Conservation (phyloP, 2,113 vertebrate genomes). For the Dicentrarchus labrax region DNA sequence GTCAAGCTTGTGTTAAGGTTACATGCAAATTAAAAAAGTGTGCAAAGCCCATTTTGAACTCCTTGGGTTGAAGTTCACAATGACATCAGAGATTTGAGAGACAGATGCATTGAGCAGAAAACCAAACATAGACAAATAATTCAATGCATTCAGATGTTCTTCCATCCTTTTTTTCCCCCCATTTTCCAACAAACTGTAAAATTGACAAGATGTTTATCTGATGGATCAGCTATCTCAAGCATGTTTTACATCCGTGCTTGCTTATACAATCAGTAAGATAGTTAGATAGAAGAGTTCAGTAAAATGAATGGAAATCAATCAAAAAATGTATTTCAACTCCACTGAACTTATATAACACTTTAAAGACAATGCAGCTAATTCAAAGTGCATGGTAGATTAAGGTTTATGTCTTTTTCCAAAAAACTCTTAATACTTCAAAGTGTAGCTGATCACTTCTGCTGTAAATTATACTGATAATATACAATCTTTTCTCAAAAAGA, state of each 20-base stretch:
- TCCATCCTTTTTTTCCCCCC: background rate
- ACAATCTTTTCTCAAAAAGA: slow-evolving; percentile 32
- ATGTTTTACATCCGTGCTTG: background rate
- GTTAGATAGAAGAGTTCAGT: background rate
- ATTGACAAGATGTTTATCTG: background rate
- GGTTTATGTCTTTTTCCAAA: background rate
- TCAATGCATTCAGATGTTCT: background rate
- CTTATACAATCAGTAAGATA: background rate
- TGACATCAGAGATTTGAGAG: background rate
- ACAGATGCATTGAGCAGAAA: background rate
- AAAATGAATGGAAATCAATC: background rate
- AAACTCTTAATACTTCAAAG: background rate
- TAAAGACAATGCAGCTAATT: background rate
- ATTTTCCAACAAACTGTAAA: background rate
- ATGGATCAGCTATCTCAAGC: background rate
- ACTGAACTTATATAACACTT: background rate
- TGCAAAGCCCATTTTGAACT: background rate
- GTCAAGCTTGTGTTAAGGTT: slow-evolving; percentile 12
- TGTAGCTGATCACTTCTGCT: background rate
- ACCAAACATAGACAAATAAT: background rate
- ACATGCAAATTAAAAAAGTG: background rate
- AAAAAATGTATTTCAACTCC: background rate
- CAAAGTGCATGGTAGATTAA: background rate
- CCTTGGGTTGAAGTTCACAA: background rate
- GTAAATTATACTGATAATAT: slow-evolving; percentile 41